phyloP scores from a whole-genome alignment of 2,888 invertebrate species.

The Altica lythri region DNA sequence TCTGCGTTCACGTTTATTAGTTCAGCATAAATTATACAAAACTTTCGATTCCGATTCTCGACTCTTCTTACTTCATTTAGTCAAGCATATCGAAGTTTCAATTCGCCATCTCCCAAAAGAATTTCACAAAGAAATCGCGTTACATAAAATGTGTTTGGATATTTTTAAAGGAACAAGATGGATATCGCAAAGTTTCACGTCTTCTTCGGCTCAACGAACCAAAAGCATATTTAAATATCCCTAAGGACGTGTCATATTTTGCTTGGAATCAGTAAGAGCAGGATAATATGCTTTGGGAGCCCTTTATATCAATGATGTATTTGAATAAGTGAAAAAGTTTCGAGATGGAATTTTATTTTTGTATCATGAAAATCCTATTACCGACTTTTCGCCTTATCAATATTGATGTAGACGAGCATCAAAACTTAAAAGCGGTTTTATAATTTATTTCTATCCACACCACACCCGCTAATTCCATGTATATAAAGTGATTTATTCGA shows the following conservation, averaged over 20 bases:
- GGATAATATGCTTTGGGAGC: conserved; percentile 29
- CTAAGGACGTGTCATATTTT: conserved; percentile 21
- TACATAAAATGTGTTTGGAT: conserved; percentile 14
- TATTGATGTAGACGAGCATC: conserved; percentile 10
- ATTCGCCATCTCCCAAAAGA: conserved; percentile 4
- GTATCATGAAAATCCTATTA: conserved; percentile 15
- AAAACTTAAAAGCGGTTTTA: neutral
- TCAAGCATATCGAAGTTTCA: neutral
- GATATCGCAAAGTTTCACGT: conserved; percentile 11
- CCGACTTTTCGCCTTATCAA: neutral
- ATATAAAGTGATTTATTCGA: too few relatives aligned
- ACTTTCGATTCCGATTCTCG: neutral
- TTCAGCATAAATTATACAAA: neutral
- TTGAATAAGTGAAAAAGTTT: conserved; percentile 23
- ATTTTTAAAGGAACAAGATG: conserved; percentile 13
- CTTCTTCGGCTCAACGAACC: conserved; percentile 14
- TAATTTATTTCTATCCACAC: too few relatives aligned
- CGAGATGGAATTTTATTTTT: conserved; percentile 13
- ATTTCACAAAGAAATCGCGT: conserved; percentile 10
- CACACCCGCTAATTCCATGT: too few relatives aligned
- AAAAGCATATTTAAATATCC: conserved; percentile 21
- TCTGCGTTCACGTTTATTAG: too few relatives aligned
- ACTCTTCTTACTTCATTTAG: conserved; percentile 2
- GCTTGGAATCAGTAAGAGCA: conserved; percentile 19
- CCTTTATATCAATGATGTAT: conserved; percentile 26